phyloP scores from a whole-genome alignment of 1,140 invertebrate species.

The Macrotrachela quadricornifera region DNA sequence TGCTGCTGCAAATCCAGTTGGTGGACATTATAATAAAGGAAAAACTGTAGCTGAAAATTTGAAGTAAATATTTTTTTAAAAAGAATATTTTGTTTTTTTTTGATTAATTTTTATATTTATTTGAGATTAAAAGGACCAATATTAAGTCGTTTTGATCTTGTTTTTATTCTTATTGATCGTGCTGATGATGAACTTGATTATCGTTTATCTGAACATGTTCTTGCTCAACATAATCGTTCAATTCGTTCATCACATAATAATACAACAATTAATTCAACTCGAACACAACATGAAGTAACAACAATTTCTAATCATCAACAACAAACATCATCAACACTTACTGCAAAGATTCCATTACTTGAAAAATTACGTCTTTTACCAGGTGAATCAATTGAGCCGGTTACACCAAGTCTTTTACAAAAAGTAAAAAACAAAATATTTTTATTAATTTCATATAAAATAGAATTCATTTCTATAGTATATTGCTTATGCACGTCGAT shows the following conservation, averaged over 20 bases:
- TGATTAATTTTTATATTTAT: background rate
- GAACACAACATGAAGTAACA: too few species aligned
- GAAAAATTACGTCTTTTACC: too few species aligned
- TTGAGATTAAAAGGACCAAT: slow-evolving; percentile 48
- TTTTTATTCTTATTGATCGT: slow-evolving; percentile 68
- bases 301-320: too few species aligned
- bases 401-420: too few species aligned
- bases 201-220: slow-evolving; percentile 55
- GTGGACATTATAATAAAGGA: slow-evolving; percentile 60
- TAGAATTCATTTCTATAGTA: background rate
- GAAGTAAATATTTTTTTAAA: slow-evolving; percentile 30
- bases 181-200: slow-evolving; percentile 55
- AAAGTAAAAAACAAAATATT: too few species aligned
- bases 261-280: too few species aligned
- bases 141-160: slow-evolving; percentile 71
- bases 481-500: slow-evolving; percentile 1
- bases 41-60: slow-evolving; percentile 76
- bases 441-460: too few species aligned
- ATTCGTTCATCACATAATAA: too few species aligned
- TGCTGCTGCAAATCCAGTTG: slow-evolving; percentile 70
- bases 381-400: too few species aligned
- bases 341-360: too few species aligned
- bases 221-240: slow-evolving; percentile 39
- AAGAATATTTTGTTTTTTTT: background rate
- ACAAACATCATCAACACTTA: too few species aligned